Conservation (phyloP, 2,888 invertebrate species). For the Eristalinus sepulchralis region DNA sequence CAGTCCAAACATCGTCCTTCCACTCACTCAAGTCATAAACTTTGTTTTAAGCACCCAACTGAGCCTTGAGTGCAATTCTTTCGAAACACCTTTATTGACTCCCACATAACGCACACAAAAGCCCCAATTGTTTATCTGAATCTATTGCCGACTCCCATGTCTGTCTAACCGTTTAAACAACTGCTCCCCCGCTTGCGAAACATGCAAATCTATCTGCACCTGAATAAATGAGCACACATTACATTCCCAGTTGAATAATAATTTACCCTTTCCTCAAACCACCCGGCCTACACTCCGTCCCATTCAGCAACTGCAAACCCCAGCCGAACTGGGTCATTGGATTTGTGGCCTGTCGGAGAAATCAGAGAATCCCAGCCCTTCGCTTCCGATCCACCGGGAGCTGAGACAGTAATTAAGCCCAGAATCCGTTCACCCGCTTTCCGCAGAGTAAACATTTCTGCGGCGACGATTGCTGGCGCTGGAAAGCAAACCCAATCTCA, state of each 20-base stretch:
- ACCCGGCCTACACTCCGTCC: background rate
- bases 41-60: background rate
- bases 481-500: background rate
- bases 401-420: conserved; percentile 22
- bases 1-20: background rate
- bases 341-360: background rate
- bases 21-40: background rate
- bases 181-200: background rate
- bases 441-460: conserved; percentile 33
- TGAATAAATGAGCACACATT: background rate
- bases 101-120: background rate
- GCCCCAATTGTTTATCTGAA: background rate
- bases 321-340: conserved; percentile 20
- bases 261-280: background rate
- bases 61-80: background rate
- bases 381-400: background rate
- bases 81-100: background rate
- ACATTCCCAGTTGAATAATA: background rate
- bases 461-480: conserved; percentile 7
- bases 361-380: background rate
- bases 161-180: background rate
- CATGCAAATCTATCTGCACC: background rate
- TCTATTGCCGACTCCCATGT: background rate
- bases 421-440: conserved; percentile 30
- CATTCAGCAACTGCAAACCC: background rate